phyloP scores from a whole-genome alignment of 1,140 invertebrate species.

The Drosophila rufa region DNA sequence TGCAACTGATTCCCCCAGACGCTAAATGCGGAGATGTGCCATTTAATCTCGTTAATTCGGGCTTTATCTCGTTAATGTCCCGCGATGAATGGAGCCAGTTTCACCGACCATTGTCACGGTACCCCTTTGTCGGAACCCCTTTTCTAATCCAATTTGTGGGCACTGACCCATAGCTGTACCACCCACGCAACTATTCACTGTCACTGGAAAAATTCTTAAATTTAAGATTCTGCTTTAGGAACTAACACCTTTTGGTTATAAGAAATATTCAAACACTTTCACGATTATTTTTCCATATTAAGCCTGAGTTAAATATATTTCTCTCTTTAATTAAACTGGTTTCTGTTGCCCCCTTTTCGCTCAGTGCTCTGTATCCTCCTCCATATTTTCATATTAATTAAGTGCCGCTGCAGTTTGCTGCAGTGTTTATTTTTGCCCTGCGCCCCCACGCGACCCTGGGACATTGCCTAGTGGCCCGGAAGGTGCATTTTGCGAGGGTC shows the following conservation, averaged over 20 bases:
- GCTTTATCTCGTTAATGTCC: constrained; percentile 74
- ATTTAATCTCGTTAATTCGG: constrained; percentile 79
- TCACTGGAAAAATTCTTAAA: background rate
- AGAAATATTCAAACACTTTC: too few species aligned
- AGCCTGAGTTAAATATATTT: background rate
- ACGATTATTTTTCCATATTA: background rate
- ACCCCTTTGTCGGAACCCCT: constrained; percentile 1
- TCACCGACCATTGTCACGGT: constrained; percentile 40
- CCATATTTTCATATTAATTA: constrained; percentile 68
- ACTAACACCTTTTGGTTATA: background rate
- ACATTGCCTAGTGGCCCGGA: constrained; percentile 70
- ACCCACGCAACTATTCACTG: background rate
- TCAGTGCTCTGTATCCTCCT: background rate
- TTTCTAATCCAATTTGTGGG: constrained; percentile 74
- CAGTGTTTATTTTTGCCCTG: constrained; percentile 59
- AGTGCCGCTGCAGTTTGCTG: constrained; percentile 46
- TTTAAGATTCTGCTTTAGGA: too few species aligned
- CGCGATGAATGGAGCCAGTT: constrained; percentile 30
- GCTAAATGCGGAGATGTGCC: constrained; percentile 28
- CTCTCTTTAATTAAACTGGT: background rate
- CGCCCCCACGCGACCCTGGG: constrained; percentile 34
- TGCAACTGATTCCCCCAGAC: constrained; percentile 13
- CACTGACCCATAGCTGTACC: constrained; percentile 35
- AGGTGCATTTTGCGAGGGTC: constrained; percentile 27
- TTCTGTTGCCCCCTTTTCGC: background rate